These are phyloP conservation scores for Neopipo cinnamomea DNA, from an alignment of 2,113 vertebrate species.

Conservation along the genomic window DNA sequence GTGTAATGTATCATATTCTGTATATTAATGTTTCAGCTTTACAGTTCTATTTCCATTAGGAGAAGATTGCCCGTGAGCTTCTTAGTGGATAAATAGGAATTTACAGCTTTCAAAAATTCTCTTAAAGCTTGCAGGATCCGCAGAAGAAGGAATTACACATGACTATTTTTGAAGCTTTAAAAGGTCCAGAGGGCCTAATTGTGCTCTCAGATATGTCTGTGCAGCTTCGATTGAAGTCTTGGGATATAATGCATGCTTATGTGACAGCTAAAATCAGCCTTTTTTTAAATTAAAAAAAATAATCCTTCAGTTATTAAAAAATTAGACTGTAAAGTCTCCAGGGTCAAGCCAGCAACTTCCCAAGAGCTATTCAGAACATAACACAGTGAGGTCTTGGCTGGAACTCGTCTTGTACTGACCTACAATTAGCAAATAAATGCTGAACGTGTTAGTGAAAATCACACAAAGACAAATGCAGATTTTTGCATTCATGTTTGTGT, in stretches of 20 bases:
- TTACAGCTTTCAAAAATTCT: slow-evolving; percentile 69
- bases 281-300: slow-evolving; percentile 5
- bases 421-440: not conserved
- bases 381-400: not conserved
- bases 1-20: slow-evolving; percentile 39
- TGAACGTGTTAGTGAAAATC: not conserved
- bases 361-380: not conserved
- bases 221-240: not conserved
- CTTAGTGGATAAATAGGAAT: slow-evolving; percentile 72
- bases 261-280: not conserved
- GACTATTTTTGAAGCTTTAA: slow-evolving; percentile 59
- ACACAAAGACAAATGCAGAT: not conserved
- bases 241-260: slow-evolving; percentile 26
- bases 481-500: accelerated
- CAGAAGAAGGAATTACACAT: slow-evolving; percentile 60
- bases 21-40: slow-evolving; percentile 60
- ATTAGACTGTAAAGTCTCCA: not conserved
- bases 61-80: slow-evolving; percentile 62
- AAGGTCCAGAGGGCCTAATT: slow-evolving; percentile 60
- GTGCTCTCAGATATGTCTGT: slow-evolving; percentile 31
- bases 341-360: slow-evolving; percentile 1
- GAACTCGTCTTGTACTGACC: not conserved
- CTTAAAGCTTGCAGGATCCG: slow-evolving; percentile 51
- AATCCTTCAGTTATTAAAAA: slow-evolving; percentile 39
- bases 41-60: slow-evolving; percentile 63